Percentiles rank a stretch among this genome's conserved stretches.
These are phyloP conservation scores for Chromobotia macracanthus DNA, from an alignment of 2,797 vertebrate species.

Conservation along the genomic window DNA sequence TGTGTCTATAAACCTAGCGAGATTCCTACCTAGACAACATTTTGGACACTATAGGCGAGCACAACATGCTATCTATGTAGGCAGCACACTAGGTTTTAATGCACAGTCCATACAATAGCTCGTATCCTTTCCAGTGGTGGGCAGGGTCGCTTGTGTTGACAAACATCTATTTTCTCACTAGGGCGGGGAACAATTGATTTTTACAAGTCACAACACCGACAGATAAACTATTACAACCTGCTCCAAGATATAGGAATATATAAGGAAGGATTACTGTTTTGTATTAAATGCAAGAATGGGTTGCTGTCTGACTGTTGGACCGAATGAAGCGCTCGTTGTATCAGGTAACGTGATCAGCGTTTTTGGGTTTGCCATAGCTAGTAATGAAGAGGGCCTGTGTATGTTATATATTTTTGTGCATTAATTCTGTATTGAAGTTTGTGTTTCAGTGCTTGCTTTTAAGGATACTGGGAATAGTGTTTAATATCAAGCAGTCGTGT, in stretches of 20 bases:
- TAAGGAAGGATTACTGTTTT: neutral
- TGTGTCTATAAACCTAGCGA: neutral
- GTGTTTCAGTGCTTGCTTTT: neutral
- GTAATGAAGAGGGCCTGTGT: neutral
- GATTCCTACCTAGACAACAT: neutral
- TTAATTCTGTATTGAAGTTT: neutral
- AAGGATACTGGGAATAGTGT: neutral
- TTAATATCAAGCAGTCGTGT: neutral
- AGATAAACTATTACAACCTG: constrained; percentile 10
- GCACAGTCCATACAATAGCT: neutral
- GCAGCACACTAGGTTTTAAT: neutral
- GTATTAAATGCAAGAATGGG: constrained; percentile 76
- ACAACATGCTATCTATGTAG: neutral
- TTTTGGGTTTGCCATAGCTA: constrained; percentile 4
- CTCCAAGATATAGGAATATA: neutral
- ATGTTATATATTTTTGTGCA: neutral
- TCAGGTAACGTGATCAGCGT: constrained; percentile 79
- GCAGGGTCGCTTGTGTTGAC: constrained; percentile 49
- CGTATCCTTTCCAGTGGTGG: constrained; percentile 18
- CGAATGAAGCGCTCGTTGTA: constrained; percentile 91
- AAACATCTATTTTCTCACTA: constrained; percentile 35
- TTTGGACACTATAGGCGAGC: neutral
- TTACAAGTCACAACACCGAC: neutral
- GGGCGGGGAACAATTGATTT: constrained; percentile 4
- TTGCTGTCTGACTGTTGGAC: constrained; percentile 90